Conservation (phyloP, 30 jellyfish, hydroid and myxozoan species). For the Catostylus mosaicus region DNA sequence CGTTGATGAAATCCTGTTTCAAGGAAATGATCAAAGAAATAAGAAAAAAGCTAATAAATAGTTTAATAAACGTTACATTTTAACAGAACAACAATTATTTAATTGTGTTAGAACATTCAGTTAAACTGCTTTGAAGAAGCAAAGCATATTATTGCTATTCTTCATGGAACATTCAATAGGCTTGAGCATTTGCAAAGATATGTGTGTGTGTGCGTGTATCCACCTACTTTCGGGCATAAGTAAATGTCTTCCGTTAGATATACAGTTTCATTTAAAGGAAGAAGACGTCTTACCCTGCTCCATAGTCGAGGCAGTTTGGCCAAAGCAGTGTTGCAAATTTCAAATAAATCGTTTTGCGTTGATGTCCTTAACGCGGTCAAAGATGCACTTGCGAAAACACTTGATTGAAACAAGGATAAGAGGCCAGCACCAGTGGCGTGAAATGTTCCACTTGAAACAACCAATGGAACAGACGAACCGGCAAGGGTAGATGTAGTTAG, state of each 20-base stretch:
- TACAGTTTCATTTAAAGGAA: conserved; percentile 6
- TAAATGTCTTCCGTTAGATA: background rate
- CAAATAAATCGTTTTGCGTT: conserved; percentile 56
- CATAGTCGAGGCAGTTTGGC: conserved; percentile 84
- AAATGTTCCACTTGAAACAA: conserved; percentile 69
- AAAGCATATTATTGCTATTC: too few species aligned
- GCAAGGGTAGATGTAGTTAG: conserved; percentile 26
- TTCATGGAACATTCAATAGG: too few species aligned
- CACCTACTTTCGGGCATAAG: too few species aligned
- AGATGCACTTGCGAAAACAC: conserved; percentile 80
- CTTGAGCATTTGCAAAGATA: too few species aligned
- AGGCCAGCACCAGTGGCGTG: conserved; percentile 79
- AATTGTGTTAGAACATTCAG: too few species aligned
- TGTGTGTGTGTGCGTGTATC: too few species aligned
- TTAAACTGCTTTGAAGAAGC: too few species aligned
- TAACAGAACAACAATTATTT: too few species aligned
- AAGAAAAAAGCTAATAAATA: too few species aligned
- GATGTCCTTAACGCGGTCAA: conserved; percentile 60
- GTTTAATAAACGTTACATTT: too few species aligned
- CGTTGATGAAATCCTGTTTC: conserved; percentile 73
- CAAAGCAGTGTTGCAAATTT: conserved; percentile 56
- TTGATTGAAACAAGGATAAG: conserved; percentile 23
- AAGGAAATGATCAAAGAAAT: too few species aligned
- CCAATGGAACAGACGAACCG: conserved; percentile 64
- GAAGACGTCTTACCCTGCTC: conserved; percentile 75